These are phyloP conservation scores for Drosophila pseudoobscura DNA, from an alignment of 1,140 invertebrate species.

Conservation along the genomic window DNA sequence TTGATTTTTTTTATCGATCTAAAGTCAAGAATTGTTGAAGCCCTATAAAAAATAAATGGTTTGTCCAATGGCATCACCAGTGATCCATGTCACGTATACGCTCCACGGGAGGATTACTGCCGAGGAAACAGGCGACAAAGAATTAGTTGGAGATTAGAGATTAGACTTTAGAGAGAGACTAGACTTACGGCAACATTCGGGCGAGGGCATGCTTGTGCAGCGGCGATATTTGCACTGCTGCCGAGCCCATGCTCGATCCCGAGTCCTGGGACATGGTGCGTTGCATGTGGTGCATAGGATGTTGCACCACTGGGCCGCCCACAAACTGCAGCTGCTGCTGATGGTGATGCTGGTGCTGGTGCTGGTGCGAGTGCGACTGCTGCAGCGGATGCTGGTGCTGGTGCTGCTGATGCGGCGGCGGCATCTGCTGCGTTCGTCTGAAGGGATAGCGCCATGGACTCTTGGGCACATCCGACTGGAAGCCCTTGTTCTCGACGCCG, in stretches of 20 bases:
- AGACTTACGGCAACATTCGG: slow-evolving; percentile 80
- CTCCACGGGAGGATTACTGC: slow-evolving; percentile 78
- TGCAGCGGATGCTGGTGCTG: slow-evolving; percentile 39
- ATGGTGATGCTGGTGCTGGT: slow-evolving; percentile 59
- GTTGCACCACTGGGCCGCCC: slow-evolving; percentile 55
- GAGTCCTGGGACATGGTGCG: slow-evolving; percentile 83
- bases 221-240: slow-evolving; percentile 76
- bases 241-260: slow-evolving; percentile 82
- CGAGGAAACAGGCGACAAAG: background rate
- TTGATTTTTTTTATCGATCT: slow-evolving; percentile 24
- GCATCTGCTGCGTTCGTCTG: slow-evolving; percentile 69
- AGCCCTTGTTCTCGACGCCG: slow-evolving; percentile 85
- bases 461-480: slow-evolving; percentile 86
- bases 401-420: slow-evolving; percentile 21
- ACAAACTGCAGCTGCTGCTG: slow-evolving; percentile 71
- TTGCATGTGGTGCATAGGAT: slow-evolving; percentile 72
- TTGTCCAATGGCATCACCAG: slow-evolving; percentile 68
- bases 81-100: slow-evolving; percentile 81
- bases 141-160: background rate
- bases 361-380: slow-evolving; percentile 23
- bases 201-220: slow-evolving; percentile 78
- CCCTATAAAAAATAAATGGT: slow-evolving; percentile 40
- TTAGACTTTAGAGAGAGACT: background rate
- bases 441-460: slow-evolving; percentile 86
- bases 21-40: slow-evolving; percentile 45